Conservation (phyloP, 2,888 invertebrate species). For the Diabrotica balteata region DNA sequence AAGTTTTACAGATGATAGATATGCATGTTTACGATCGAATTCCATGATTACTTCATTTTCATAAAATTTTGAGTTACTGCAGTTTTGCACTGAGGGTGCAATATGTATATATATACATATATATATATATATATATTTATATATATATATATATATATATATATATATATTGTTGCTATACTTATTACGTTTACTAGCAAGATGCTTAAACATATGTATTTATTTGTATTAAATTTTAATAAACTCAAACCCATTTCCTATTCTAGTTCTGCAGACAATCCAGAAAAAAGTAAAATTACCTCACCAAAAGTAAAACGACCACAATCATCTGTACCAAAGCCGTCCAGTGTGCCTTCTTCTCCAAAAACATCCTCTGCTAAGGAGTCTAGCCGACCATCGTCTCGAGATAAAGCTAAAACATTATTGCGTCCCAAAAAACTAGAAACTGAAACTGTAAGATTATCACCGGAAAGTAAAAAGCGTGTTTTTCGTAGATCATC, state of each 20-base stretch:
- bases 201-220: too few relatives aligned
- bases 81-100: too few relatives aligned
- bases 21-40: too few relatives aligned
- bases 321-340: slow-evolving; percentile 16
- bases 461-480: slow-evolving; percentile 7
- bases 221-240: too few relatives aligned
- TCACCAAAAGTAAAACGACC: slow-evolving; percentile 11
- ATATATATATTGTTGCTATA: too few relatives aligned
- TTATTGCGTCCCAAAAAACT: not conserved
- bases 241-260: not conserved
- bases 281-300: slow-evolving; percentile 14
- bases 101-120: too few relatives aligned
- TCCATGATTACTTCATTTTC: too few relatives aligned
- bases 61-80: too few relatives aligned
- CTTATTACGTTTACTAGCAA: too few relatives aligned
- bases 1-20: too few relatives aligned
- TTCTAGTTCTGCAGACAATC: slow-evolving; percentile 22
- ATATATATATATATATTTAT: too few relatives aligned
- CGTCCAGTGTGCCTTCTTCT: slow-evolving; percentile 17
- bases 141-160: too few relatives aligned
- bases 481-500: slow-evolving; percentile 17
- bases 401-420: not conserved
- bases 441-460: not conserved
- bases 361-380: slow-evolving; percentile 2
- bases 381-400: not conserved